Base-by-base conservation (phyloP, 2,797 vertebrate genomes). In the Enteromius viviparus region DNA sequence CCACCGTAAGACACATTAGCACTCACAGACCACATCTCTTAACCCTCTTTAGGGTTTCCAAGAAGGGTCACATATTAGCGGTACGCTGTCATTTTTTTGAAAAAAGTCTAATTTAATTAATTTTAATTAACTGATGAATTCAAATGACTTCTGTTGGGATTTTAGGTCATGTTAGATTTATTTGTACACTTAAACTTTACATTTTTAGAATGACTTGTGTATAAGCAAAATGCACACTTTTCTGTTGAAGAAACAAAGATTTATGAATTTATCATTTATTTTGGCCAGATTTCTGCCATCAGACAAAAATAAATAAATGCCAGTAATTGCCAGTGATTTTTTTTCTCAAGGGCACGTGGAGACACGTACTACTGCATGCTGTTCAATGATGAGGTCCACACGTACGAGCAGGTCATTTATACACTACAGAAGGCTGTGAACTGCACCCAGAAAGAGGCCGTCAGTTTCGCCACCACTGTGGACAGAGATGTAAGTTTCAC, bases 341-440 rank as follows among this genome's bases (percentile, higher is more conserved):
- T 76, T 6, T 14, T 42, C 47, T 87, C 9, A 91, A 98, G 97
- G 83, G 95, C 96, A 78, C 95, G 94, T 87, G 95, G 89, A 78
- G 96, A 98, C 89, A 96, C 94, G 23, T 99, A 97, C 88, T 98
- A 96, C 90, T 99, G 98, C 92, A 98, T 99, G 98, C 90, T 99
- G 90, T 99, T 99, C 85, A 99, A 99, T 81, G 98, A 99, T 89
- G 98, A 99, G 88, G 97, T 99, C 66, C 98, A 99, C 90, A 99
- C 98, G 0, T 99, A 99, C 23, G 98, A 99, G n/a, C 97, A 99
- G 91, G 98, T 99, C 80, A 99, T 99, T 92, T 98, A 97, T 91
- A 98, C 97, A 0, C 95, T 99, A 87, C 97, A 98, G 91, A 99
- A 99, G 90, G 98, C 98, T 8, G 97, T 99, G 66, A 98, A 93